Percentiles rank a stretch among this genome's conserved stretches.
Conservation (phyloP, 2,797 vertebrate genomes). For the Fistularia tabacaria region DNA sequence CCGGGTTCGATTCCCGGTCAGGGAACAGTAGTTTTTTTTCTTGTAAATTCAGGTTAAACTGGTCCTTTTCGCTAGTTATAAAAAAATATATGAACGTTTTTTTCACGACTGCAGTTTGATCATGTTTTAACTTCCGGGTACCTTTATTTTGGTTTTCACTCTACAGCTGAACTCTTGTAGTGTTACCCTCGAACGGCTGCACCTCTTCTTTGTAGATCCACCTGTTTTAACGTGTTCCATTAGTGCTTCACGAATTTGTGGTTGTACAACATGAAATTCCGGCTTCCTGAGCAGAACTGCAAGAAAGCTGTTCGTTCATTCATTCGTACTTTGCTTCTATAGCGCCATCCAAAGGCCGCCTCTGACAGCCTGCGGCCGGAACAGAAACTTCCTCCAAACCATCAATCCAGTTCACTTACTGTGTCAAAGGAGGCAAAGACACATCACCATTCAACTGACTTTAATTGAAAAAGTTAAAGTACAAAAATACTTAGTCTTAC, state of each 20-base stretch:
- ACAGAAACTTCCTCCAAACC: background rate
- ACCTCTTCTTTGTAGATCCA: no score
- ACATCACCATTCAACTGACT: conserved; percentile 31
- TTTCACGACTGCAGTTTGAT: no score
- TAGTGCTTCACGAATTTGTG: no score
- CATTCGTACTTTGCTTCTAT: conserved; percentile 1
- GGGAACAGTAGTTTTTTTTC: conserved; percentile 32
- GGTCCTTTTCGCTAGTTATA: no score
- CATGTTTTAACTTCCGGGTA: no score
- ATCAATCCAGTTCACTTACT: no score
- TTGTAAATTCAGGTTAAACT: background rate
- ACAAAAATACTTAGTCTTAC: conserved; percentile 53
- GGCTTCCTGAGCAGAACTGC: background rate
- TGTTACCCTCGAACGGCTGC: no score
- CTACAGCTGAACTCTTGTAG: no score
- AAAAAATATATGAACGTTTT: background rate
- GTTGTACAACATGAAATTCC: background rate
- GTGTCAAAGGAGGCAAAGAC: background rate
- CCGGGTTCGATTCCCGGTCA: conserved; percentile 73
- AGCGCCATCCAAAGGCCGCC: conserved; percentile 23
- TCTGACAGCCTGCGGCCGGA: background rate
- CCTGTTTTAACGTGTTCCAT: no score
- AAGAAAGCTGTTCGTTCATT: background rate
- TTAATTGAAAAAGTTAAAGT: conserved; percentile 58
- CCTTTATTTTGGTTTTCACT: no score